Evolutionary conservation across 2,888 invertebrate species (phyloP), one percentile per base, ranked within the genome.

Genomic region (Aphodius granarius): DNA sequence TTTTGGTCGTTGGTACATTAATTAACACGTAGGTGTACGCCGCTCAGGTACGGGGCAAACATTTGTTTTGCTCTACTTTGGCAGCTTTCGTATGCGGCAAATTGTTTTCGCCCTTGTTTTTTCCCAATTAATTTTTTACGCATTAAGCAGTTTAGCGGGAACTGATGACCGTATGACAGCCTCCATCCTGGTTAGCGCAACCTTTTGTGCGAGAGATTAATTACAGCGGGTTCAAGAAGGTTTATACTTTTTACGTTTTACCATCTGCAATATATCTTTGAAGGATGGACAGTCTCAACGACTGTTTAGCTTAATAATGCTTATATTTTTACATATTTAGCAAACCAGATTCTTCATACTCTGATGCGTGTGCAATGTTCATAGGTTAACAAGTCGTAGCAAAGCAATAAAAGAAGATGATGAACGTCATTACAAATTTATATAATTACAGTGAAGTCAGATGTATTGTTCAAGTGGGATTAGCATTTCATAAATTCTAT

Each of bases 151-250:
- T 68, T 68, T 68, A 68, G 68, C 68, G 68, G 20, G 20, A 68
- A 68, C n/a, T n/a, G 68, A 68, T 21, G 68, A 68, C 20, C 68
- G 68, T 68, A 68, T 68, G 68, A 68, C 68, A 20, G 68, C 68
- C 9, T 13, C 68, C 68, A 68, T 68, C 68, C 68, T 68, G 68
- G 20, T 68, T 68, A 68, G 68, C 68, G 68, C 68, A 16, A 16
- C 68, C 68, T 68, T 68, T 68, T 68, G 68, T 68, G 68, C n/a
- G 21, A 68, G 68, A 68, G 68, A 68, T 68, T 68, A 68, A 68
- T 68, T 68, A 68, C 20, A 21, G 9, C 18, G 68, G 68, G 68
- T 68, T 68, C 68, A 68, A n/a, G 68, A 20, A 68, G 68, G 68
- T 68, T 20, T 68, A 68, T 68, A 20, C 68, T 19, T 43, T n/a